These are phyloP conservation scores for Potamilus streckersoni DNA, from an alignment of 1,140 invertebrate species.

Conservation along the genomic window DNA sequence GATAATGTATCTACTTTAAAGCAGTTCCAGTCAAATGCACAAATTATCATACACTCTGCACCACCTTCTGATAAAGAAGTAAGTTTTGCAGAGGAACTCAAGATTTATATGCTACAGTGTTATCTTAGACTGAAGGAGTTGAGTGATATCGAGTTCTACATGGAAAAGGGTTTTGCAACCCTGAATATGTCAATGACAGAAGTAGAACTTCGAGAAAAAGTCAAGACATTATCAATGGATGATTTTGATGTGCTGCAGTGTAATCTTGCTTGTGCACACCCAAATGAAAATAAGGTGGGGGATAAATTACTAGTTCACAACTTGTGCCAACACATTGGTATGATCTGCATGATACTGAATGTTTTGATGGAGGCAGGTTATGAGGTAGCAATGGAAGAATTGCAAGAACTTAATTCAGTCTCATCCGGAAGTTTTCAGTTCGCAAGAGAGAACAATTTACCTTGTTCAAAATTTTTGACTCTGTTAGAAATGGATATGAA, in stretches of 20 bases:
- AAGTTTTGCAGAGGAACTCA: constrained; percentile 21
- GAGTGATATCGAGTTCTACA: constrained; percentile 20
- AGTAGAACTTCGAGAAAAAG: constrained; percentile 3
- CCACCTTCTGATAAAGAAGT: not conserved
- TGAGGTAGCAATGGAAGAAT: constrained; percentile 33
- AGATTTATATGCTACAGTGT: constrained; percentile 47
- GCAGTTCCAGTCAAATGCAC: constrained; percentile 48
- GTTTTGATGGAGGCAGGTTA: constrained; percentile 35
- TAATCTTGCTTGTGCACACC: constrained; percentile 8
- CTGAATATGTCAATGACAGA: constrained; percentile 10
- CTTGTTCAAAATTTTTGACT: no score
- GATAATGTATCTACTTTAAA: constrained; percentile 27
- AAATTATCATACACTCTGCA: constrained; percentile 36
- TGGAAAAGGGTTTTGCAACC: not conserved
- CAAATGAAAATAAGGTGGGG: not conserved
- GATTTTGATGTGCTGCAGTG: constrained; percentile 21
- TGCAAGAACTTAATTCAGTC: constrained; percentile 8
- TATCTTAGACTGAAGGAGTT: constrained; percentile 13
- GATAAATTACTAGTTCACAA: constrained; percentile 15
- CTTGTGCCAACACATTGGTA: constrained; percentile 24
- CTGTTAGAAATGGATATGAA: constrained; percentile 11
- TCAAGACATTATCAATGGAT: constrained; percentile 12
- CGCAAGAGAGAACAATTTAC: no score
- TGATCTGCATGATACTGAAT: constrained; percentile 34
- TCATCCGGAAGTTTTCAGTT: no score